A percentile compares a stretch with the other conserved stretches of the same genome.
phyloP scores from a whole-genome alignment of 2,888 invertebrate genomes.

The Patella pellucida region DNA sequence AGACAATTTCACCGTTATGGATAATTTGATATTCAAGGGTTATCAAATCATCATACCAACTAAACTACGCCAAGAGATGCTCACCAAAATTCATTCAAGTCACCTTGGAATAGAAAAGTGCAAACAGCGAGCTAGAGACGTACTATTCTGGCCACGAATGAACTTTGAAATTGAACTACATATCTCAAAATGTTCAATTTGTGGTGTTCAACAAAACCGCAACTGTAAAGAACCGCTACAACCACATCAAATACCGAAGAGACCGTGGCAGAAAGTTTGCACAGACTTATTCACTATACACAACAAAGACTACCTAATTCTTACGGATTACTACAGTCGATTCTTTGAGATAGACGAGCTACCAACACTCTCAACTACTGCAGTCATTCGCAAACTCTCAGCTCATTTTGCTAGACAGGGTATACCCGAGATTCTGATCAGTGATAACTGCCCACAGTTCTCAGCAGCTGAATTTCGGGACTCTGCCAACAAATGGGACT shows the following conservation, averaged over 20 bases:
- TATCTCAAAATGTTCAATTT: conserved; percentile 9
- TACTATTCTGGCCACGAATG: conserved; percentile 15
- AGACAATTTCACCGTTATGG: not conserved
- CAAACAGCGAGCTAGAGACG: not conserved
- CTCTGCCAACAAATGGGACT: no score
- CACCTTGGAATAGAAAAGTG: not conserved
- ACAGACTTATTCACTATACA: no score
- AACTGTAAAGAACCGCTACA: no score
- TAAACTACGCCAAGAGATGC: not conserved
- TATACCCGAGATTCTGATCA: not conserved
- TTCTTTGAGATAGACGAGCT: conserved; percentile 11
- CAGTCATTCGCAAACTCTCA: conserved; percentile 15
- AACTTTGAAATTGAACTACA: not conserved
- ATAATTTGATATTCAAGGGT: conserved; percentile 13
- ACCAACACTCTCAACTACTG: not conserved
- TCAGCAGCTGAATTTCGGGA: no score
- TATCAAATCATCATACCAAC: conserved; percentile 8
- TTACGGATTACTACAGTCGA: not conserved
- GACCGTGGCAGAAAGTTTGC: no score
- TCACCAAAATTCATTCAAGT: not conserved
- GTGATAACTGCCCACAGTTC: no score
- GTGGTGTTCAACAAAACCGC: not conserved
- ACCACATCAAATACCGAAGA: no score
- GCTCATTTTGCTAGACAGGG: conserved; percentile 4
- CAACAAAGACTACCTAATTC: no score